A percentile compares a stretch with the other conserved stretches of the same genome.
These are phyloP conservation scores for Melanotaenia pygmaea DNA, from an alignment of 2,797 vertebrate genomes.

Conservation along the genomic window DNA sequence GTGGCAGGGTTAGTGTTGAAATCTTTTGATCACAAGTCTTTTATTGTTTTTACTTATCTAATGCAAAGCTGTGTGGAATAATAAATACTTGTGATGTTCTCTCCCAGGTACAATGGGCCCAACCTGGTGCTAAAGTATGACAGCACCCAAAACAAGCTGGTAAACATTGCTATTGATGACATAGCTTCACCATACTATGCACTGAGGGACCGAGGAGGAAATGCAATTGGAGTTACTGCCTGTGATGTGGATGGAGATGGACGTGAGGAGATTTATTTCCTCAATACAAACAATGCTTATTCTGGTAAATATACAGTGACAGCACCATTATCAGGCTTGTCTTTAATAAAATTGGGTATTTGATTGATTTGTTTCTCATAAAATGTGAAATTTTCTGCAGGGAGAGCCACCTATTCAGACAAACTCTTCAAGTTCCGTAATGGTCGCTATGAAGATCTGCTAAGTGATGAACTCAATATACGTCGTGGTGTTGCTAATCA, in stretches of 20 bases:
- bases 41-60: background rate
- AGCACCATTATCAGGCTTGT: background rate
- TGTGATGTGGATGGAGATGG: constrained; percentile 96
- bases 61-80: background rate
- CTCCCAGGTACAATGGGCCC: constrained; percentile 90
- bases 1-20: constrained; percentile 89
- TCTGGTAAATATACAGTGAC: constrained; percentile 82
- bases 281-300: constrained; percentile 97
- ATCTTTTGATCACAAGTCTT: background rate
- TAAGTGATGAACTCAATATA: constrained; percentile 89
- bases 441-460: constrained; percentile 92
- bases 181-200: constrained; percentile 88
- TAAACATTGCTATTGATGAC: constrained; percentile 90
- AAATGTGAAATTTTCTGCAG: constrained; percentile 62
- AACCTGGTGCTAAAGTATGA: constrained; percentile 95
- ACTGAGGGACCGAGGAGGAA: constrained; percentile 88
- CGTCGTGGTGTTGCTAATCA: constrained; percentile 85
- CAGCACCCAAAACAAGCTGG: constrained; percentile 78
- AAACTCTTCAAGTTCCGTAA: constrained; percentile 96
- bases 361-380: constrained; percentile 2
- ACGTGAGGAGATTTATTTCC: constrained; percentile 95
- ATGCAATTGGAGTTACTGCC: constrained; percentile 93
- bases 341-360: background rate
- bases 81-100: background rate
- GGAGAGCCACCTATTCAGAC: constrained; percentile 91